Evolutionary conservation across 2,797 vertebrate genomes (phyloP).

Genomic region (Phoxinus dragarum): DNA sequence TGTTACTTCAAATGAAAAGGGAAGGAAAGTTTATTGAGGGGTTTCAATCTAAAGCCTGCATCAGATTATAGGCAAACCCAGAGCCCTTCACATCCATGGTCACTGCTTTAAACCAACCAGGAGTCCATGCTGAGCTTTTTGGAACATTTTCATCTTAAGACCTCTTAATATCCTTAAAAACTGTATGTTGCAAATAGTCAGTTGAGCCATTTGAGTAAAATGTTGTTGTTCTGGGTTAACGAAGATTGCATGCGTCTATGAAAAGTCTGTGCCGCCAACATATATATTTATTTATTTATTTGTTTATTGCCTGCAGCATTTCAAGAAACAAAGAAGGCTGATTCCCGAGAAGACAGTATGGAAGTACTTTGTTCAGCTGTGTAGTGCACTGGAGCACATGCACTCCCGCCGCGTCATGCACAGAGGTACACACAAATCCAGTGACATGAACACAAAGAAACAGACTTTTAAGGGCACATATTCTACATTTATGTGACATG

Average conservation of each 20-base stretch:
- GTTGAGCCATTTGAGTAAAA: not conserved
- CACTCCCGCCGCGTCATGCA: constrained; percentile 98
- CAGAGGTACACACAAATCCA: constrained; percentile 81
- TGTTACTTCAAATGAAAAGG: constrained; percentile 39
- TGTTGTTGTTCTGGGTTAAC: not conserved
- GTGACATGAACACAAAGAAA: not conserved
- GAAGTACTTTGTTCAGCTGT: constrained; percentile 99
- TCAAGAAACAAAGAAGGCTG: constrained; percentile 96
- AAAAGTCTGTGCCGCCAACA: constrained; percentile 21
- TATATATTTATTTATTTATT: constrained; percentile 41
- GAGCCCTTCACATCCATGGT: constrained; percentile 55
- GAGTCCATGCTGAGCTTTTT: constrained; percentile 3
- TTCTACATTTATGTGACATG: not conserved
- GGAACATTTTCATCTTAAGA: not conserved
- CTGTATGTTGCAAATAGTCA: not conserved
- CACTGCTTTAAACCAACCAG: not conserved
- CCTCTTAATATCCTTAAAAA: not conserved
- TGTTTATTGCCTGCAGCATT: constrained; percentile 83
- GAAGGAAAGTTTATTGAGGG: constrained; percentile 42
- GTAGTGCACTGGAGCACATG: constrained; percentile 98
- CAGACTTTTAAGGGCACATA: not conserved
- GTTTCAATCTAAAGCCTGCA: constrained; percentile 65
- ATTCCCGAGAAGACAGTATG: constrained; percentile 98
- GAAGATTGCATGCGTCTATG: constrained; percentile 33
- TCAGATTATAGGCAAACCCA: constrained; percentile 70